phyloP scores from a whole-genome alignment of 2,888 invertebrate species.

The Xanthorhoe spadicearia region DNA sequence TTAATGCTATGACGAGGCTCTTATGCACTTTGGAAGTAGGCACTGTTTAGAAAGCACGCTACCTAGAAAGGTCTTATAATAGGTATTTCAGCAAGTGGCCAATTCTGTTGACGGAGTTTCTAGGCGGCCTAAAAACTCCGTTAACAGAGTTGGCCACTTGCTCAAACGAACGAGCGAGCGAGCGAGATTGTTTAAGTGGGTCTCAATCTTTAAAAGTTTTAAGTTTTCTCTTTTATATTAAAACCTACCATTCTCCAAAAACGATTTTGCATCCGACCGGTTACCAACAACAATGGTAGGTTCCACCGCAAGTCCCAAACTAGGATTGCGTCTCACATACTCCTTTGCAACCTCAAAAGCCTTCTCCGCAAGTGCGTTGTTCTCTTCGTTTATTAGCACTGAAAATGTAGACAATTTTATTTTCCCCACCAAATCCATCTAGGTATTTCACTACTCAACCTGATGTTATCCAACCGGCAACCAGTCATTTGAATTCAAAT shows the following conservation, averaged over 20 bases:
- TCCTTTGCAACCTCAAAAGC: constrained; percentile 89
- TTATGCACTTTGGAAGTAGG: constrained; percentile 8
- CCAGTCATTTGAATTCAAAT: constrained; percentile 39
- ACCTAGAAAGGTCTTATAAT: background rate
- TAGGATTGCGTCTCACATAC: constrained; percentile 88
- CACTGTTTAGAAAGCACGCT: constrained; percentile 19
- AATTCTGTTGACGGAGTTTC: too few relatives aligned
- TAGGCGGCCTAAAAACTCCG: too few relatives aligned
- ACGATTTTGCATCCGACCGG: constrained; percentile 88
- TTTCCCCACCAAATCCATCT: constrained; percentile 14
- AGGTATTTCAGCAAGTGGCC: too few relatives aligned
- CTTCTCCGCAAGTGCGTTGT: constrained; percentile 88
- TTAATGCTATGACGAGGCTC: constrained; percentile 15
- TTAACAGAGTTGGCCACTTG: too few relatives aligned
- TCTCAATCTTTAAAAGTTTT: background rate
- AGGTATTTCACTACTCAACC: constrained; percentile 12
- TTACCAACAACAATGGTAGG: constrained; percentile 87
- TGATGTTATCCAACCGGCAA: constrained; percentile 26
- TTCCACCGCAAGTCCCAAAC: constrained; percentile 87
- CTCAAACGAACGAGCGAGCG: too few relatives aligned
- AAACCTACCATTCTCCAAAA: constrained; percentile 88
- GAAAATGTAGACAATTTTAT: constrained; percentile 44
- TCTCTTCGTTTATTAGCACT: constrained; percentile 91
- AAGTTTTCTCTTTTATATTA: background rate
- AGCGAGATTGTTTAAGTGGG: background rate